Percentiles rank a stretch among this genome's conserved stretches.
These are phyloP conservation scores for Protaetia brevitarsis DNA, from an alignment of 1,140 invertebrate species.

Conservation along the genomic window DNA sequence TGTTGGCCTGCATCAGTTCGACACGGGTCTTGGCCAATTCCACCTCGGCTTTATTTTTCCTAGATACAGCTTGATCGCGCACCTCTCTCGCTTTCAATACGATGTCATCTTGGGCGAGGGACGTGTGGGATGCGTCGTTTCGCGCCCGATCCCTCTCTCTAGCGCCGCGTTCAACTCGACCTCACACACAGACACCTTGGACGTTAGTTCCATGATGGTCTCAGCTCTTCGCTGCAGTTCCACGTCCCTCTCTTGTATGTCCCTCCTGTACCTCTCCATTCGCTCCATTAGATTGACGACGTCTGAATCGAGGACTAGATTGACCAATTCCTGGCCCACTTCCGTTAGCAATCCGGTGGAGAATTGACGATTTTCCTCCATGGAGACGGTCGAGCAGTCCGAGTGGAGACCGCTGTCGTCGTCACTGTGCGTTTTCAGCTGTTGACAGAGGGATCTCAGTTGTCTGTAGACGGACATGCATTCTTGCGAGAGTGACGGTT, in stretches of 20 bases:
- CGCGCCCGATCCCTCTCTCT: constrained; percentile 77
- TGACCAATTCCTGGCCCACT: constrained; percentile 68
- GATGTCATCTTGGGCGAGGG: constrained; percentile 73
- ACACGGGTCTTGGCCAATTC: constrained; percentile 84
- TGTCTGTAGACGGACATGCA: constrained; percentile 65
- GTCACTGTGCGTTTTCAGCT: constrained; percentile 69
- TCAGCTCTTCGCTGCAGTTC: constrained; percentile 78
- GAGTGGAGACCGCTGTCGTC: constrained; percentile 60
- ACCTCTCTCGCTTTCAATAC: constrained; percentile 77
- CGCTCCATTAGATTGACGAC: constrained; percentile 78
- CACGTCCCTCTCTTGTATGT: constrained; percentile 70
- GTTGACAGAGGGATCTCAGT: constrained; percentile 63
- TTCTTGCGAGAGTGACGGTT: constrained; percentile 62
- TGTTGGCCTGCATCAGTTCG: constrained; percentile 88
- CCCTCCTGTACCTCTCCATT: constrained; percentile 69
- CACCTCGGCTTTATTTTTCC: constrained; percentile 84
- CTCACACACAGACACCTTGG: constrained; percentile 79
- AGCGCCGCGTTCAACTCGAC: constrained; percentile 74
- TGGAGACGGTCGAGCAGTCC: constrained; percentile 53
- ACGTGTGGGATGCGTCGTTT: constrained; percentile 65
- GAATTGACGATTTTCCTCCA: constrained; percentile 46
- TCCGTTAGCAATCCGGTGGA: constrained; percentile 48
- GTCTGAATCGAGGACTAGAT: constrained; percentile 69
- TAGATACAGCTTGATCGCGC: constrained; percentile 80
- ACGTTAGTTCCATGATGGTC: constrained; percentile 73